These are phyloP conservation scores for Fregata magnificens DNA, from an alignment of 2,113 vertebrate genomes.

Conservation along the genomic window DNA sequence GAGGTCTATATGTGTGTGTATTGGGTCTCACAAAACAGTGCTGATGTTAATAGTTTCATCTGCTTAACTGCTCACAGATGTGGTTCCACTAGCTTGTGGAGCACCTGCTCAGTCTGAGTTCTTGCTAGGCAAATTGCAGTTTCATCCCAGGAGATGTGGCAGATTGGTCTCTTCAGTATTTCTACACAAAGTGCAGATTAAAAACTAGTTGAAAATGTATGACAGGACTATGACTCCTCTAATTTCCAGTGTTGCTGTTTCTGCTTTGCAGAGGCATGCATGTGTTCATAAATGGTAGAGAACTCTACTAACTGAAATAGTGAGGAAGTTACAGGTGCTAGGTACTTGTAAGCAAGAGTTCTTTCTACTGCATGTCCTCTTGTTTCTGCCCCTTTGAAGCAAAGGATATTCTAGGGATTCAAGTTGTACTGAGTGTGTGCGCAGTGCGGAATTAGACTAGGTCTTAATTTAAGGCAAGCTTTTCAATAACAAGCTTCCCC, in stretches of 20 bases:
- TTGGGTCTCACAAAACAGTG: neutral
- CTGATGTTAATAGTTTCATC: neutral
- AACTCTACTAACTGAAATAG: neutral
- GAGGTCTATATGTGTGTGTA: neutral
- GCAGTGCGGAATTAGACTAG: fast-evolving
- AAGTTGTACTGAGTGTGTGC: neutral
- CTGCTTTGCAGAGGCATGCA: neutral
- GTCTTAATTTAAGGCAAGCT: neutral
- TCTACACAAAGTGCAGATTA: neutral
- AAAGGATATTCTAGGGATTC: neutral
- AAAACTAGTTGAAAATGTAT: neutral
- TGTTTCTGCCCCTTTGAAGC: neutral
- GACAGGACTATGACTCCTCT: fast-evolving
- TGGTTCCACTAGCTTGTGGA: neutral
- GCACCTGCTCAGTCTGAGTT: neutral
- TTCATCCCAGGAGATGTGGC: neutral
- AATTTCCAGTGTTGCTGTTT: neutral
- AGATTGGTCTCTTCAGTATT: neutral
- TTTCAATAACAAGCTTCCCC: neutral
- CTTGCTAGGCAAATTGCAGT: neutral
- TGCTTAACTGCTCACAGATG: neutral
- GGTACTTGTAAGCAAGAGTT: neutral
- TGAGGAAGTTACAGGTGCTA: neutral
- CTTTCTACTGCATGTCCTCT: neutral
- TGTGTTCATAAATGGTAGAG: fast-evolving